Evolutionary conservation across 1,140 invertebrate species (phyloP), one percentile per base, ranked within the genome.

Genomic region (Reticulitermes speratus): DNA sequence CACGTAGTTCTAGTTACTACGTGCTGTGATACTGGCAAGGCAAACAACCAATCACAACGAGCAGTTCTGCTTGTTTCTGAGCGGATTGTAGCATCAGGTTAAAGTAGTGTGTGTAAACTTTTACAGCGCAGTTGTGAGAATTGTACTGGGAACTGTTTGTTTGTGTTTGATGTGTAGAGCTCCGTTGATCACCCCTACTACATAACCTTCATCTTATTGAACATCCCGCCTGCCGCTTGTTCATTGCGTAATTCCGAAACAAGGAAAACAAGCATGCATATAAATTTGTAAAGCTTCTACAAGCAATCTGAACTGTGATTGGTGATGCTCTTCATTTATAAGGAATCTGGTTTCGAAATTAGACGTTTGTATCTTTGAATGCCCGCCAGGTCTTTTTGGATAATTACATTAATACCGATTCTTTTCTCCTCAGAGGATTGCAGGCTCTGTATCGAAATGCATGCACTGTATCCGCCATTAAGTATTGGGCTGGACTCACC

Each of bases 341-440:
- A 86, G 85, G 85, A 86, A 86, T 86, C 81, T 83, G 85, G 85
- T 75, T 86, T 82, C 85, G 32, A 86, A 86, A 86, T 86, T 86
- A 86, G 85, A 83, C 69, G 85, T 82, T 86, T 82, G 48, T n/a
- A 21, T 65, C 55, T 82, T 55, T 55, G 25, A 45, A 82, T 83
- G 23, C 81, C 81, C 75, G 44, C 81, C 38, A 32, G 23, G 48
- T 21, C 16, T 38, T 14, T 32, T 55, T 59, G 82, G 85, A 86
- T 86, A 86, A 86, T 86, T 86, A 86, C 83, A 86, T 86, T 86
- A 86, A 86, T 86, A 86, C 55, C 52, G 86, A 69, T 86, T 84
- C 81, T 83, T 84, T 84, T 19, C 48, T 52, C 48, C 25, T 38
- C 3, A 32, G 25, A 59, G 44, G n/a, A 84, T 84, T 84, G 83